Conservation (phyloP, 2,888 invertebrate genomes). For the Aphidoletes aphidimyza region DNA sequence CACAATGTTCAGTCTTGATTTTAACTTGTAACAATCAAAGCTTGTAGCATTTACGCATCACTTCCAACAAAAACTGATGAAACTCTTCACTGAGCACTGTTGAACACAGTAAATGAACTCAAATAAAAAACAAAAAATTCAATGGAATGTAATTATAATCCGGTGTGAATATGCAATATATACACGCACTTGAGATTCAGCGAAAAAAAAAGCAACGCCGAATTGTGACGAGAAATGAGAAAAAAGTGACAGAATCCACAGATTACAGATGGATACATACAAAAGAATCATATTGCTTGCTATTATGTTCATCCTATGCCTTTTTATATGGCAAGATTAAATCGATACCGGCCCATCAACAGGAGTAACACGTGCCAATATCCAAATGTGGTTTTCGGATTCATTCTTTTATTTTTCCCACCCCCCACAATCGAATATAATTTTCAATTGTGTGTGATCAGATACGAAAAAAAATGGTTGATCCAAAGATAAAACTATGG, state of each 20-base stretch:
- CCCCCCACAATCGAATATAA: constrained; percentile 12
- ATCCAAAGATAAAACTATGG: constrained; percentile 35
- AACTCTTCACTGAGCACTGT: not conserved
- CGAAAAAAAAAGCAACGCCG: not conserved
- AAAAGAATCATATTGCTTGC: too few species aligned
- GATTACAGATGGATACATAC: too few species aligned
- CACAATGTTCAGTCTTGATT: too few species aligned
- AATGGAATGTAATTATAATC: constrained; percentile 42
- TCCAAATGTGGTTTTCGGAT: not conserved
- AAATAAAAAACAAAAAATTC: not conserved
- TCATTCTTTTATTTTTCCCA: not conserved
- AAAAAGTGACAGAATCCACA: not conserved
- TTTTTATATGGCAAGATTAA: too few species aligned
- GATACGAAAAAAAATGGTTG: not conserved
- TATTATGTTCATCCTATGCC: too few species aligned
- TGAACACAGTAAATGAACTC: constrained; percentile 27
- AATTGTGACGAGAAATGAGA: not conserved
- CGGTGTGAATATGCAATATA: not conserved
- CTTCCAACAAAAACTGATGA: not conserved
- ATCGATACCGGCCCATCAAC: too few species aligned
- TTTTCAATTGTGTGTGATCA: constrained; percentile 2
- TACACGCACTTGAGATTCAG: not conserved
- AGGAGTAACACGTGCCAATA: not conserved
- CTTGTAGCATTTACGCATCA: too few species aligned
- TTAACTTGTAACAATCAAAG: too few species aligned